A percentile compares a stretch with the other conserved stretches of the same genome.
Evolutionary conservation across 2,113 vertebrate genomes (phyloP).

Genomic region (Mugil cephalus): DNA sequence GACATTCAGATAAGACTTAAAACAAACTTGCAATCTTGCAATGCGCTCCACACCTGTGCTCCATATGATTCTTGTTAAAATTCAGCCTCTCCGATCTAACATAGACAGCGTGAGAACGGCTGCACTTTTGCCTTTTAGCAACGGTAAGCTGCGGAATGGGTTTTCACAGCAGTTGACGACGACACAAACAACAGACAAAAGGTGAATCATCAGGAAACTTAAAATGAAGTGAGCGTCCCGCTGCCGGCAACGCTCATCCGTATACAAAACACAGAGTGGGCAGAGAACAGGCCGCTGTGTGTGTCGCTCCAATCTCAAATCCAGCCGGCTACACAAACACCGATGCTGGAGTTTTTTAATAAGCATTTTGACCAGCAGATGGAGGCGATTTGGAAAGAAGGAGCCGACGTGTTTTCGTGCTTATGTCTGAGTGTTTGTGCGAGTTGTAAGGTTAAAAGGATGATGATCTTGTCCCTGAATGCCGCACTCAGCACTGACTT

Average conservation of each 20-base stretch:
- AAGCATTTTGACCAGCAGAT: conserved; percentile 48
- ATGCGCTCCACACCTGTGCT: too few species aligned
- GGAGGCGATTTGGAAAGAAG: conserved; percentile 36
- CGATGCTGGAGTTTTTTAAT: conserved; percentile 18
- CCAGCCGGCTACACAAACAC: conserved; percentile 13
- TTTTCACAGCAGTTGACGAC: conserved; percentile 5
- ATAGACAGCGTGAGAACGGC: too few species aligned
- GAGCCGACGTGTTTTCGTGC: conserved; percentile 46
- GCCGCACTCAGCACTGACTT: conserved; percentile 36
- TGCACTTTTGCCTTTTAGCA: neutral
- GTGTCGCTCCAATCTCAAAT: conserved; percentile 15
- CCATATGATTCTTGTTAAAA: too few species aligned
- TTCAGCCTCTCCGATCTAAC: too few species aligned
- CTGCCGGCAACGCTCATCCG: conserved; percentile 4
- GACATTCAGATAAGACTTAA: too few species aligned
- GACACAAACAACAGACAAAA: neutral
- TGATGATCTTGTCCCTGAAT: conserved; percentile 51
- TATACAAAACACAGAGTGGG: conserved; percentile 24
- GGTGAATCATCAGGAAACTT: conserved; percentile 35
- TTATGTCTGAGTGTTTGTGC: conserved; percentile 33
- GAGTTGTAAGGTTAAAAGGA: conserved; percentile 52
- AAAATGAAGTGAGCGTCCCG: conserved; percentile 9
- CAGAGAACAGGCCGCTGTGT: conserved; percentile 9
- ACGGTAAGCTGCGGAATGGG: neutral
- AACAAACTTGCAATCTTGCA: too few species aligned